Conservation (phyloP, 2,888 invertebrate species). For the Minunthozetes semirufus region DNA sequence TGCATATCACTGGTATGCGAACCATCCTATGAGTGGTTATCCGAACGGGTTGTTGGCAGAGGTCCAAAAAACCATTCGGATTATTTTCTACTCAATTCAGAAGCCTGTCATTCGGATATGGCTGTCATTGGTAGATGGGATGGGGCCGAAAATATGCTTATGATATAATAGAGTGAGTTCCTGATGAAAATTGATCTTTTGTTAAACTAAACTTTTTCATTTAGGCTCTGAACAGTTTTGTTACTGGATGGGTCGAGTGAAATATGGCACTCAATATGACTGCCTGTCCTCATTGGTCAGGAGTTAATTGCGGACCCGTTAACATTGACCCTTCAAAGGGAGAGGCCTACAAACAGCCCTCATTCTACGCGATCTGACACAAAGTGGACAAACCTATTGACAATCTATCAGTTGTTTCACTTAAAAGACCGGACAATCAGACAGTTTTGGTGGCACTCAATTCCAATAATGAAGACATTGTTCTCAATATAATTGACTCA, state of each 20-base stretch:
- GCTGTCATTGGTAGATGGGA: constrained; percentile 58
- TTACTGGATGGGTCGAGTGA: constrained; percentile 93
- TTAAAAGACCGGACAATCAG: neutral
- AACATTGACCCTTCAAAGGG: constrained; percentile 57
- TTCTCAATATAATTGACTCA: neutral
- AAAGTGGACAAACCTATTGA: neutral
- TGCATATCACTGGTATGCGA: constrained; percentile 74
- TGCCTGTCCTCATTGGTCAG: constrained; percentile 62
- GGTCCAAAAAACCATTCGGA: constrained; percentile 50
- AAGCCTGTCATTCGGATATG: constrained; percentile 66
- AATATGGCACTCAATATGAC: constrained; percentile 56
- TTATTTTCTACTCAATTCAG: constrained; percentile 69
- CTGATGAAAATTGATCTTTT: constrained; percentile 57
- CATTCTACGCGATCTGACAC: constrained; percentile 79
- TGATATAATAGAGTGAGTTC: constrained; percentile 56
- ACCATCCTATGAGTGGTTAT: constrained; percentile 44
- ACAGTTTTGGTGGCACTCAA: constrained; percentile 19
- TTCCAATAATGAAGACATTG: neutral
- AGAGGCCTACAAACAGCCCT: constrained; percentile 82
- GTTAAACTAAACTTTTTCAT: constrained; percentile 47
- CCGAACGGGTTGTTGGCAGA: neutral
- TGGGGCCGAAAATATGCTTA: constrained; percentile 57
- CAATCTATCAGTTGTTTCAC: neutral
- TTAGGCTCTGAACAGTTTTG: constrained; percentile 62
- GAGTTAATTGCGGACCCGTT: constrained; percentile 66